A percentile compares a stretch with the other conserved stretches of the same genome.
These are phyloP conservation scores for Perodicticus potto DNA, from an alignment of 2,797 vertebrate species.

Conservation along the genomic window DNA sequence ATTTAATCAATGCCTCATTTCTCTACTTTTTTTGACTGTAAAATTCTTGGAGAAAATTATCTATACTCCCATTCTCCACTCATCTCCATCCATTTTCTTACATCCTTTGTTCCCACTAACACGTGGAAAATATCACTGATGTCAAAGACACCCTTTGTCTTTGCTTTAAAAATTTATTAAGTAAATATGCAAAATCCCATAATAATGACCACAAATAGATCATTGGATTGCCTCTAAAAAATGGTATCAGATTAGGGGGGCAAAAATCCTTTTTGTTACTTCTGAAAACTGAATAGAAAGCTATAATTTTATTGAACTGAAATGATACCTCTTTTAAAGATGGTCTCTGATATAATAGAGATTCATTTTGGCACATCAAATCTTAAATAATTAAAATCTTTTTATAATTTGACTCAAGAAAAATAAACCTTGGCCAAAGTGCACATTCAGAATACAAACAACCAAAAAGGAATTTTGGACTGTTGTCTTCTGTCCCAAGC, in stretches of 20 bases:
- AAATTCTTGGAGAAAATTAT: background rate
- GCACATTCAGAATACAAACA: background rate
- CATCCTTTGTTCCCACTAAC: background rate
- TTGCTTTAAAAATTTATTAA: background rate
- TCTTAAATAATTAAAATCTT: background rate
- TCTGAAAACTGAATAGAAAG: background rate
- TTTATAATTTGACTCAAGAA: background rate
- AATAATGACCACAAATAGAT: background rate
- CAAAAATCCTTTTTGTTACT: background rate
- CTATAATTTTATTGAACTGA: background rate
- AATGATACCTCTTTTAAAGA: background rate
- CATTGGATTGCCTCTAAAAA: background rate
- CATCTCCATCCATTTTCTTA: background rate
- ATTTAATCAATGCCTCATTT: background rate
- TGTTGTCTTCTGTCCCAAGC: background rate
- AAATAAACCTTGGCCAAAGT: background rate
- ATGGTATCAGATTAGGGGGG: background rate
- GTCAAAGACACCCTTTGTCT: background rate
- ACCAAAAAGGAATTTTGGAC: background rate
- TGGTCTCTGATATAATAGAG: background rate
- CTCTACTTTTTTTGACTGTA: background rate
- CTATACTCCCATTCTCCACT: no score
- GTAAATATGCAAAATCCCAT: background rate
- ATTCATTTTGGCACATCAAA: background rate
- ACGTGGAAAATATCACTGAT: background rate